Percentiles rank a stretch among this genome's conserved stretches.
These are phyloP conservation scores for Limulus polyphemus DNA, from an alignment of 2,888 invertebrate species.

Conservation along the genomic window DNA sequence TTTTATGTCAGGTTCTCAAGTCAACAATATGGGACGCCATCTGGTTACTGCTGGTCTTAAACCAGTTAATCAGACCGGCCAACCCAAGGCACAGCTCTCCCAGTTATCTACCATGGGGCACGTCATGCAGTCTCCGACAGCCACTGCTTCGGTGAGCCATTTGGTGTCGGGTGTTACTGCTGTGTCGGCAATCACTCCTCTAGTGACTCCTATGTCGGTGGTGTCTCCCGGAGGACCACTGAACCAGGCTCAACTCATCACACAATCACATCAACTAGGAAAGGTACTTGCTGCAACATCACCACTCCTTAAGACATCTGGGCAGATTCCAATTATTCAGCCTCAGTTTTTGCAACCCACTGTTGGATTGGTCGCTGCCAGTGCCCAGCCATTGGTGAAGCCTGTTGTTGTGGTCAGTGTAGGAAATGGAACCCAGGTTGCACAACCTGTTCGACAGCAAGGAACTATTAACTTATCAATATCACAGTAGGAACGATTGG, in stretches of 20 bases:
- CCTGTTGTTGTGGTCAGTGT: constrained; percentile 22
- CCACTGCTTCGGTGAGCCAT: constrained; percentile 15
- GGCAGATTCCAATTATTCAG: constrained; percentile 20
- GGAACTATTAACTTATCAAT: no score
- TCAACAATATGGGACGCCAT: background rate
- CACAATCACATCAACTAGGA: constrained; percentile 3
- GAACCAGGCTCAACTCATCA: constrained; percentile 10
- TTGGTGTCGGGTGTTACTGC: constrained; percentile 13
- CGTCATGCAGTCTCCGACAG: constrained; percentile 13
- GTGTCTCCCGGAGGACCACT: constrained; percentile 17
- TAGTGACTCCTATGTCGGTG: constrained; percentile 18
- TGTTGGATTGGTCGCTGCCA: constrained; percentile 9
- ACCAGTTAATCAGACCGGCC: background rate
- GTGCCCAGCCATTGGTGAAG: constrained; percentile 1
- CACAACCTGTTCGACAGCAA: no score
- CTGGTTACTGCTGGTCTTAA: background rate
- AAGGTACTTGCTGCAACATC: constrained; percentile 14
- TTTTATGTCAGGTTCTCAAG: no score
- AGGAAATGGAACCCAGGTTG: background rate
- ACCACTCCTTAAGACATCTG: constrained; percentile 18
- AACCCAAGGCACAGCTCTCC: constrained; percentile 2
- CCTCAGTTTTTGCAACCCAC: constrained; percentile 20
- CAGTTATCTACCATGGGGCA: constrained; percentile 14
- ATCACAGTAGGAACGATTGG: no score
- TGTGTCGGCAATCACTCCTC: constrained; percentile 15